Percentiles rank a stretch among this genome's conserved stretches.
Conservation (phyloP, 2,888 invertebrate genomes). For the Seira ritae region DNA sequence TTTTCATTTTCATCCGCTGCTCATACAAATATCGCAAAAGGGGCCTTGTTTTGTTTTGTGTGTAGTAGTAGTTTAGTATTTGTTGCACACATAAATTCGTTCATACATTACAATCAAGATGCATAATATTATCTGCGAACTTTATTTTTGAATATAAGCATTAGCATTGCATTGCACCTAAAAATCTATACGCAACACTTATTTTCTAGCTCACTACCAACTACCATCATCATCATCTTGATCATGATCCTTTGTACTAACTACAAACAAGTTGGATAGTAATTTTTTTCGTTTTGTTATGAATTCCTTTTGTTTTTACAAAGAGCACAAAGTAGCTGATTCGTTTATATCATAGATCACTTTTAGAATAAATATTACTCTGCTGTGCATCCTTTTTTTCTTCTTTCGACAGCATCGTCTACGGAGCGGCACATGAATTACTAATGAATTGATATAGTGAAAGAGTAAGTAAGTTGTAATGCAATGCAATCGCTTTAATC, state of each 20-base stretch:
- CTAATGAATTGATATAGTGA: conserved; percentile 19
- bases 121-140: conserved; percentile 44
- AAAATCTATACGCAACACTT: conserved; percentile 62
- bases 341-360: conserved; percentile 8
- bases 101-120: conserved; percentile 21
- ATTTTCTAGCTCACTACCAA: conserved; percentile 59
- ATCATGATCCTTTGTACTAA: conserved; percentile 23
- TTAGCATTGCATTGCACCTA: too few relatives aligned
- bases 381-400: conserved; percentile 22
- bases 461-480: background rate
- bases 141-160: conserved; percentile 28
- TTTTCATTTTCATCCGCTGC: conserved; percentile 8
- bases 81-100: conserved; percentile 30
- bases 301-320: background rate
- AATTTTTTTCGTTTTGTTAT: background rate
- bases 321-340: conserved; percentile 10
- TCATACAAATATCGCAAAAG: conserved; percentile 13
- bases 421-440: conserved; percentile 5
- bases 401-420: conserved; percentile 9
- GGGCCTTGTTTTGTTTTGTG: background rate
- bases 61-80: conserved; percentile 9
- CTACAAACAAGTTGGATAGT: conserved; percentile 48
- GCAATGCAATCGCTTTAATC: background rate
- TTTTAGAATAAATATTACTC: conserved; percentile 13
- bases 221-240: too few relatives aligned